These are phyloP conservation scores for Sceloporus tristichus DNA, from an alignment of 2,113 vertebrate species.

Conservation along the genomic window DNA sequence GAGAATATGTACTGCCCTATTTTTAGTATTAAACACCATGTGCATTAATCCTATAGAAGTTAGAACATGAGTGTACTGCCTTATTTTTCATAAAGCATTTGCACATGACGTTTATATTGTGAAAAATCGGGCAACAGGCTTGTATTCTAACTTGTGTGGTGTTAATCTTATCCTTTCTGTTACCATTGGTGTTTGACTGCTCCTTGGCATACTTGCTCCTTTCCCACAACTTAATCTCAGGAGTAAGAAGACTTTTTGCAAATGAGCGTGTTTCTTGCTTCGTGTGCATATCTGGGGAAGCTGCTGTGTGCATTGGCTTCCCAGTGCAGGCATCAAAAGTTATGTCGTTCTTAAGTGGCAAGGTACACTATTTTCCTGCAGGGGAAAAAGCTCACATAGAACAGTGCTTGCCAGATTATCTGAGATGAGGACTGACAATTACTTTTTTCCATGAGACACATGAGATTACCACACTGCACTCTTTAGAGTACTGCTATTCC, in stretches of 20 bases:
- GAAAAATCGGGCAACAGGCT: slow-evolving; percentile 31
- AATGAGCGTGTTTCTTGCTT: neutral
- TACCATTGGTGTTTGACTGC: neutral
- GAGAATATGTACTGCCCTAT: no score
- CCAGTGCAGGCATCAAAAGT: no score
- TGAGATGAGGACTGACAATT: no score
- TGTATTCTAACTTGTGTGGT: neutral
- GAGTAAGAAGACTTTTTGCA: neutral
- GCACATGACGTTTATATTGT: no score
- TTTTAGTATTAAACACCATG: no score
- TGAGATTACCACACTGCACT: no score
- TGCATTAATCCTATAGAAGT: no score
- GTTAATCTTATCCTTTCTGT: neutral
- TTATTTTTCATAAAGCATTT: no score
- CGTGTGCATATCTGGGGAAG: neutral
- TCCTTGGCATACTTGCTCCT: neutral
- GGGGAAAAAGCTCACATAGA: neutral
- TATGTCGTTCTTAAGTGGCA: neutral
- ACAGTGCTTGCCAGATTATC: neutral
- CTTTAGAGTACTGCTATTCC: no score
- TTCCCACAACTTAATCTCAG: neutral
- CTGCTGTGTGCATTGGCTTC: neutral
- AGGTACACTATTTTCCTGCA: neutral
- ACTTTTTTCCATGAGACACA: no score
- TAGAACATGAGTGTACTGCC: no score